A percentile compares a stretch with the other conserved stretches of the same genome.
These are phyloP conservation scores for Hafferia zeledoni DNA, from an alignment of 2,797 vertebrate species.

Conservation along the genomic window DNA sequence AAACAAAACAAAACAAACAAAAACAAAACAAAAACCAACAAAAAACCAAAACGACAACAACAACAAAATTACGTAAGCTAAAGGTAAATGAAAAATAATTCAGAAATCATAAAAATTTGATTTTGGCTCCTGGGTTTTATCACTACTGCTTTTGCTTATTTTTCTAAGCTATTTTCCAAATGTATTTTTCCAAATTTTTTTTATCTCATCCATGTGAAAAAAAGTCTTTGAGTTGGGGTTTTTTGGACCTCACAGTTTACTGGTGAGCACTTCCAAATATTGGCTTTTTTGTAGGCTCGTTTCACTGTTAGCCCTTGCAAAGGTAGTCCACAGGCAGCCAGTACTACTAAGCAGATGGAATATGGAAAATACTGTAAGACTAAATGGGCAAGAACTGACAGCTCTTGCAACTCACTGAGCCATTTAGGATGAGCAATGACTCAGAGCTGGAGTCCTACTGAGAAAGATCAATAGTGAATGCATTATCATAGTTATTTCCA, in stretches of 20 bases:
- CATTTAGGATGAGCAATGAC: slow-evolving; percentile 64
- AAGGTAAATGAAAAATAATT: neutral
- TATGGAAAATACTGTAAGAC: neutral
- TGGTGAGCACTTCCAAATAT: rapidly evolving
- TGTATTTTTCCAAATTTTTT: neutral
- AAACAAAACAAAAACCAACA: no score
- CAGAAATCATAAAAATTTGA: neutral
- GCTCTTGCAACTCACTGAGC: neutral
- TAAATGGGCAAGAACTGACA: neutral
- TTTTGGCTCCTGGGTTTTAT: rapidly evolving
- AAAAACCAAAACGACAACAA: neutral
- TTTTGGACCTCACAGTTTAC: neutral
- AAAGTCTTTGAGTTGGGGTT: neutral
- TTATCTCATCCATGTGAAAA: neutral
- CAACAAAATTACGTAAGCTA: neutral
- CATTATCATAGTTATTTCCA: slow-evolving; percentile 68
- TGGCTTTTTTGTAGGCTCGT: neutral
- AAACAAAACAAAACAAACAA: no score
- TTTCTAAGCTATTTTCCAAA: neutral
- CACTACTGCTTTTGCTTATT: rapidly evolving
- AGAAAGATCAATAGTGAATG: slow-evolving; percentile 69
- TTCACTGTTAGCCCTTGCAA: neutral
- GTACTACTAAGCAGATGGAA: neutral
- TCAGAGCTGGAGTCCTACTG: slow-evolving; percentile 30
- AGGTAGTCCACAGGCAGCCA: neutral